Evolutionary conservation across 1,140 invertebrate species (phyloP).

Genomic region (Leptinotarsa lineolata): DNA sequence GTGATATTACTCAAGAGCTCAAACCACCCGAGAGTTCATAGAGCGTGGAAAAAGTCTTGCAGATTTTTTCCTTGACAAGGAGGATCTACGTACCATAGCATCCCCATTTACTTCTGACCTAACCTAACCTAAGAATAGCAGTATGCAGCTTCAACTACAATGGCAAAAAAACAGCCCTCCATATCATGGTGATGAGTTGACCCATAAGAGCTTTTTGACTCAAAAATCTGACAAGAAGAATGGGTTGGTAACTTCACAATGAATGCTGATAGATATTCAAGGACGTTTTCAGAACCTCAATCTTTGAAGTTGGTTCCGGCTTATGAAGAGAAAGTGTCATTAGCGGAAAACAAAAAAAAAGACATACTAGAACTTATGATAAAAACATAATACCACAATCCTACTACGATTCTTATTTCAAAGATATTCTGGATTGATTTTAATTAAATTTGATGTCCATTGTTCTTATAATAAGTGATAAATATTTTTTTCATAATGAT

Average conservation of each 20-base stretch:
- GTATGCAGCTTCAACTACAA: slow-evolving; percentile 36
- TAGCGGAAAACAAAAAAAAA: neutral
- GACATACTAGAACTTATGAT: neutral
- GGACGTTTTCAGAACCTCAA: neutral
- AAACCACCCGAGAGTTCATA: slow-evolving; percentile 49
- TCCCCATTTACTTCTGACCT: too few species aligned
- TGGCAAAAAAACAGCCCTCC: slow-evolving; percentile 46
- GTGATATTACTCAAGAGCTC: slow-evolving; percentile 49
- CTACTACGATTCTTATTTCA: neutral
- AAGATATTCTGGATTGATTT: neutral
- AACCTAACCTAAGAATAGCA: too few species aligned
- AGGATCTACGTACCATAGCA: slow-evolving; percentile 32
- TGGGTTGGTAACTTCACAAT: slow-evolving; percentile 1
- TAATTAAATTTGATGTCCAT: neutral
- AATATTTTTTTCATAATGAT: too few species aligned
- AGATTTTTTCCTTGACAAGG: slow-evolving; percentile 41
- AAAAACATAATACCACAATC: neutral
- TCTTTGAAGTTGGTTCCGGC: neutral
- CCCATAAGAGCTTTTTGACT: slow-evolving; percentile 4
- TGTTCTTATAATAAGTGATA: neutral
- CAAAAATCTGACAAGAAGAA: slow-evolving; percentile 4
- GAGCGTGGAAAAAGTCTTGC: slow-evolving; percentile 48
- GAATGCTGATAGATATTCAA: neutral
- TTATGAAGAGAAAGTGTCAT: neutral
- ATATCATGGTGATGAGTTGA: slow-evolving; percentile 19